These are phyloP conservation scores for Heliconius ethilla DNA, from an alignment of 2,888 invertebrate species.

Conservation along the genomic window DNA sequence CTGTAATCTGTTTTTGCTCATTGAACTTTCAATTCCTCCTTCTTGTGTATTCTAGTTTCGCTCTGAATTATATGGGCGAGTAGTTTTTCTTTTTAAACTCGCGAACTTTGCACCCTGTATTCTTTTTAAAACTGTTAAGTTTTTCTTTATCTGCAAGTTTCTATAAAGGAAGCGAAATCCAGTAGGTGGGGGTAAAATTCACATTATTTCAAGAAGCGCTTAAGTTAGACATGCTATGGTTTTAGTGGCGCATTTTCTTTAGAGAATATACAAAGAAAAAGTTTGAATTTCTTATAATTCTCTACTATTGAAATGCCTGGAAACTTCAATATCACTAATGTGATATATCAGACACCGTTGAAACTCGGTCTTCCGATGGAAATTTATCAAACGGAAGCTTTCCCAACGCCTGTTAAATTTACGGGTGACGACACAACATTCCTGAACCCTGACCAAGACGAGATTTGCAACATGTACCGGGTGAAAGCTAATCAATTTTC, in stretches of 20 bases:
- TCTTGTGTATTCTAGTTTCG: constrained; percentile 37
- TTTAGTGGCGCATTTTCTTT: constrained; percentile 36
- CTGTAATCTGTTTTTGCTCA: constrained; percentile 41
- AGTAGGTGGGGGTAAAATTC: constrained; percentile 33
- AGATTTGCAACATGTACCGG: constrained; percentile 28
- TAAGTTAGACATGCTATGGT: constrained; percentile 43
- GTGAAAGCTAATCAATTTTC: constrained; percentile 32
- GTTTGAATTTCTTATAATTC: background rate
- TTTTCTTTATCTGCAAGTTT: constrained; percentile 44
- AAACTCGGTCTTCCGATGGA: constrained; percentile 28
- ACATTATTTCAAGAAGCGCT: constrained; percentile 44
- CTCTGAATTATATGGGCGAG: constrained; percentile 42
- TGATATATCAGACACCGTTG: constrained; percentile 40
- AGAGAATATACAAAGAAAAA: constrained; percentile 37
- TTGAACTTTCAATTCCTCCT: constrained; percentile 42
- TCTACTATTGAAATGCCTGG: background rate
- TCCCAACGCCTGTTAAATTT: constrained; percentile 31
- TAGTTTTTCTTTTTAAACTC: constrained; percentile 43
- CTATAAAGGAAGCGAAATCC: constrained; percentile 42
- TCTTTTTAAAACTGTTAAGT: constrained; percentile 43
- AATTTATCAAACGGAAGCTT: constrained; percentile 48
- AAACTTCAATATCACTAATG: constrained; percentile 1
- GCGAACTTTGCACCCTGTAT: constrained; percentile 40
- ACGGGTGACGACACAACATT: constrained; percentile 36
- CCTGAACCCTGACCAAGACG: constrained; percentile 34